These are phyloP conservation scores for Ictalurus furcatus DNA, from an alignment of 2,113 vertebrate genomes.

Conservation along the genomic window DNA sequence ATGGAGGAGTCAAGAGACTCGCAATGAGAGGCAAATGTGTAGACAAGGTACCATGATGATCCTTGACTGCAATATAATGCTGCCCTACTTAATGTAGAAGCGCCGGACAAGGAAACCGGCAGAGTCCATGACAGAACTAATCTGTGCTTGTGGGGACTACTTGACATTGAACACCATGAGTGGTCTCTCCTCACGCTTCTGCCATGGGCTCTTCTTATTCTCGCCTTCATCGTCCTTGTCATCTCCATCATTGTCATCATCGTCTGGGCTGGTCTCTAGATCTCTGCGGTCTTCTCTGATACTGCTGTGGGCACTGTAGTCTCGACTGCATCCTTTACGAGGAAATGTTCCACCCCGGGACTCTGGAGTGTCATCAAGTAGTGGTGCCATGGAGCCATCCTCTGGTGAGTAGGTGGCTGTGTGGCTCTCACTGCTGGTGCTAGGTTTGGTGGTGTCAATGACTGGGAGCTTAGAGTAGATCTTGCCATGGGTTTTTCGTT, in stretches of 20 bases:
- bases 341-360: slow-evolving; percentile 68
- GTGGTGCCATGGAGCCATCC: slow-evolving; percentile 78
- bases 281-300: slow-evolving; percentile 73
- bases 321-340: slow-evolving; percentile 69
- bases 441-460: slow-evolving; percentile 70
- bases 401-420: slow-evolving; percentile 74
- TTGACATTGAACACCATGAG: slow-evolving; percentile 85
- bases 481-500: slow-evolving; percentile 57
- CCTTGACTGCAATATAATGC: not conserved
- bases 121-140: slow-evolving; percentile 24
- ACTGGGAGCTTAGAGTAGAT: slow-evolving; percentile 74
- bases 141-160: slow-evolving; percentile 33
- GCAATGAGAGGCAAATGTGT: not conserved
- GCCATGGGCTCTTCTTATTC: slow-evolving; percentile 84
- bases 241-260: slow-evolving; percentile 64
- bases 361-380: slow-evolving; percentile 73
- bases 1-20: not conserved
- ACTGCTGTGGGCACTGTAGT: slow-evolving; percentile 77
- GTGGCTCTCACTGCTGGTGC: slow-evolving; percentile 73
- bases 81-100: not conserved
- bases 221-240: slow-evolving; percentile 77
- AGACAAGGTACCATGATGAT: not conserved
- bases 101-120: not conserved
- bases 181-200: slow-evolving; percentile 81
- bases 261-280: slow-evolving; percentile 79